Conservation (phyloP, 2,797 vertebrate species). For the Emys orbicularis region DNA sequence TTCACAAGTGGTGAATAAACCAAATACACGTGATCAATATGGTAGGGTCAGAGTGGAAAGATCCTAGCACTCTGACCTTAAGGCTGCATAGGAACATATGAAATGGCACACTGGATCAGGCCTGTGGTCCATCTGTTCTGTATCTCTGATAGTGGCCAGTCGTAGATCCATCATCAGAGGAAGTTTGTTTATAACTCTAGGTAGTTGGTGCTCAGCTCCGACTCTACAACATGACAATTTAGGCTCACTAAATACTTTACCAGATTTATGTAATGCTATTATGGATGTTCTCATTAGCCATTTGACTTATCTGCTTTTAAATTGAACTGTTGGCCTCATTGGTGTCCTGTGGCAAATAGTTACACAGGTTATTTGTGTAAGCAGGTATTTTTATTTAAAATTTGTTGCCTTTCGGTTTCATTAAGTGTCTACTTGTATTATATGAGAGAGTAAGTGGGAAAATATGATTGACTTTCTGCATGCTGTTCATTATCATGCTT, state of each 20-base stretch:
- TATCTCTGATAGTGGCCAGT: background rate
- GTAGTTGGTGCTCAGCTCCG: background rate
- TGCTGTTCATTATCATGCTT: background rate
- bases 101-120: background rate
- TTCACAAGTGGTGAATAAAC: background rate
- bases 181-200: background rate
- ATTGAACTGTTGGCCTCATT: background rate
- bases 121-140: background rate
- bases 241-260: too few relatives aligned
- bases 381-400: background rate
- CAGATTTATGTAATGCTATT: background rate
- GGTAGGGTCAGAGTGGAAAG: background rate
- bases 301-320: background rate
- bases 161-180: accelerated
- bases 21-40: background rate
- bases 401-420: background rate
- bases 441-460: background rate
- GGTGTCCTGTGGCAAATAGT: background rate
- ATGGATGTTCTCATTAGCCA: background rate
- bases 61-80: accelerated
- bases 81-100: background rate
- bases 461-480: background rate
- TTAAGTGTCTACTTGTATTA: accelerated
- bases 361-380: background rate
- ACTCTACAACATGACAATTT: accelerated